Base-by-base conservation (phyloP, 2,797 vertebrate species). In the Sebastolobus altivelis region DNA sequence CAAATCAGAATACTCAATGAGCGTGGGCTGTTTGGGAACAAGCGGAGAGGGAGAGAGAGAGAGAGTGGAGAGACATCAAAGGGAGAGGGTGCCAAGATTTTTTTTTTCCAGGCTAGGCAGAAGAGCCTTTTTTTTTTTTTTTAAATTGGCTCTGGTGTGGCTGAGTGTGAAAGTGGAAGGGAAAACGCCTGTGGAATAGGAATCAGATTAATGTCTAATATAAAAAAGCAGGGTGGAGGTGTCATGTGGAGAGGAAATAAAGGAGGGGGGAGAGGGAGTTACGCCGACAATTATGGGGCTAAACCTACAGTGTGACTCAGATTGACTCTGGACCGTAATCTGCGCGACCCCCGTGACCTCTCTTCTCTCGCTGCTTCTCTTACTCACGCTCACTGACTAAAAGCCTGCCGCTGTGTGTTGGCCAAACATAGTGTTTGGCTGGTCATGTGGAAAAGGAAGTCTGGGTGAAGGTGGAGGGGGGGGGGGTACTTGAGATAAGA, bases 41-140 rank as follows among this genome's bases (percentile, higher is more conserved):
- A 71, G 78, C 2, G 8, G 46, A 31, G 55, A 27, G 60, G 55
- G 75, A 79, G 74, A 29, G 37, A 49, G n/a, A n/a, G 69, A 73
- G 75, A 69, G 70, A 61, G 68, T 52, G 88, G 77, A 83, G 77
- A 89, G 82, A 92, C 90, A 91, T 94, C 91, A 95, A 94, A 94
- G 90, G 63, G 70, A 88, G 76, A 78, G 52, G 62, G 55, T 77
- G 90, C 81, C 69, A 79, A 58, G 75, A 72, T 55, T 14, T 8
- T 43, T 52, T 6, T 9, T 46, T 63, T 11, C 43, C 49, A 74
- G 20, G 60, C 77, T 8, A 8, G 66, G 85, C 72, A 83, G 82
- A 87, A 75, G 78, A 83, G 81, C 27, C 65, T 83, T 84, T 38
- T 25, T 25, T 25, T 25, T 25, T 25, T 25, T 25, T 25, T 83